Evolutionary conservation across 2,888 invertebrate species (phyloP).

Genomic region (Sphaerophoria taeniata): DNA sequence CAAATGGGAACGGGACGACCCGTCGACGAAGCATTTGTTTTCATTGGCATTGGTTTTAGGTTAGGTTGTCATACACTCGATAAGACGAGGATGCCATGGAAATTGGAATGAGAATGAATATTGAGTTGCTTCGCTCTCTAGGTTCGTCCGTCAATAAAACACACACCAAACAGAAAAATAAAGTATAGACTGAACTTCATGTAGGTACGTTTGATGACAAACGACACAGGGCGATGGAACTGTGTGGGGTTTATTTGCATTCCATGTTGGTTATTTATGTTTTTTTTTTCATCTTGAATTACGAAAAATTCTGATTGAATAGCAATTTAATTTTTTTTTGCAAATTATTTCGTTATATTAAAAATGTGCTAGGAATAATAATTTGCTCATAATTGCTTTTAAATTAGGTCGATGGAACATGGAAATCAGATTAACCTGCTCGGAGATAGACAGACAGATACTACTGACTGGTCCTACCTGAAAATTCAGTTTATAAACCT

Average conservation of each 20-base stretch:
- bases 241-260: conserved; percentile 48
- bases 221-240: conserved; percentile 33
- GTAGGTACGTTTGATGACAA: conserved; percentile 49
- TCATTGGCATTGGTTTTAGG: too few relatives aligned
- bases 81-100: conserved; percentile 15
- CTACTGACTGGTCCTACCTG: conserved; percentile 47
- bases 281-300: conserved; percentile 55
- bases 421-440: conserved; percentile 68
- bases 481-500: conserved; percentile 41
- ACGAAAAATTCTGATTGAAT: conserved; percentile 67
- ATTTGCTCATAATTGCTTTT: conserved; percentile 73
- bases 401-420: conserved; percentile 73
- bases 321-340: conserved; percentile 41
- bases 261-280: conserved; percentile 30
- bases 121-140: conserved; percentile 52
- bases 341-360: conserved; percentile 64
- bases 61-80: conserved; percentile 20
- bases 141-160: conserved; percentile 53
- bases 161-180: conserved; percentile 17
- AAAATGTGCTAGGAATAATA: conserved; percentile 72
- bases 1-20: conserved; percentile 16
- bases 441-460: neutral
- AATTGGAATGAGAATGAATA: conserved; percentile 47
- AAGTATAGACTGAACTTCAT: conserved; percentile 46
- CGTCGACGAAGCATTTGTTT: too few relatives aligned